phyloP scores from a whole-genome alignment of 2,797 vertebrate genomes.

The Melanotaenia nigrans region DNA sequence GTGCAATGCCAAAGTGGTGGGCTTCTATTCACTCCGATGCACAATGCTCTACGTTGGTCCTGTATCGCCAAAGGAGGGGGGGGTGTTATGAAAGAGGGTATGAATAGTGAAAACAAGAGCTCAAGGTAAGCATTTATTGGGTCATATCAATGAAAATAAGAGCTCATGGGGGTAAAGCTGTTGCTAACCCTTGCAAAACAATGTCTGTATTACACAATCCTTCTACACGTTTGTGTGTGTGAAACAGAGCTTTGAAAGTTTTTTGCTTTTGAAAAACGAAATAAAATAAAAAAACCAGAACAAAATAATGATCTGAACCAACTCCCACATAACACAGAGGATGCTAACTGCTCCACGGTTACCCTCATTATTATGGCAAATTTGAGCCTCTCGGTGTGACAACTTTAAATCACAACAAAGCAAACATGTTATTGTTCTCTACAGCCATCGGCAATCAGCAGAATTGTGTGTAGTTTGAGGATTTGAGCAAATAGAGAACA shows the following conservation, averaged over 20 bases:
- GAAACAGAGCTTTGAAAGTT: slow-evolving; percentile 36
- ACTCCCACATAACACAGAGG: slow-evolving; percentile 21
- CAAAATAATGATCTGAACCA: slow-evolving; percentile 9
- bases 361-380: slow-evolving; percentile 35
- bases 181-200: slow-evolving; percentile 26
- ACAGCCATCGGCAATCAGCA: neutral
- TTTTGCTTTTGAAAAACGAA: slow-evolving; percentile 31
- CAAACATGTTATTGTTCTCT: slow-evolving; percentile 15
- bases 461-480: neutral
- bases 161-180: slow-evolving; percentile 32
- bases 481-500: neutral
- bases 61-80: slow-evolving; percentile 50
- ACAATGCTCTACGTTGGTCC: slow-evolving; percentile 39
- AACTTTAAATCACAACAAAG: slow-evolving; percentile 35
- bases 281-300: slow-evolving; percentile 29
- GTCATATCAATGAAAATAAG: slow-evolving; percentile 31
- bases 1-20: slow-evolving; percentile 29
- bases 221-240: slow-evolving; percentile 17
- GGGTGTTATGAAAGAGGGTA: slow-evolving; percentile 41
- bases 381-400: slow-evolving; percentile 24
- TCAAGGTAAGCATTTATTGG: slow-evolving; percentile 35
- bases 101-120: slow-evolving; percentile 47
- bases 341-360: slow-evolving; percentile 26
- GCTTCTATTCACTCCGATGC: slow-evolving; percentile 51
- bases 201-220: slow-evolving; percentile 27